Evolutionary conservation across 1,140 invertebrate genomes (phyloP), one percentile per base, ranked within the genome.

Genomic region (Drosophila orosa): DNA sequence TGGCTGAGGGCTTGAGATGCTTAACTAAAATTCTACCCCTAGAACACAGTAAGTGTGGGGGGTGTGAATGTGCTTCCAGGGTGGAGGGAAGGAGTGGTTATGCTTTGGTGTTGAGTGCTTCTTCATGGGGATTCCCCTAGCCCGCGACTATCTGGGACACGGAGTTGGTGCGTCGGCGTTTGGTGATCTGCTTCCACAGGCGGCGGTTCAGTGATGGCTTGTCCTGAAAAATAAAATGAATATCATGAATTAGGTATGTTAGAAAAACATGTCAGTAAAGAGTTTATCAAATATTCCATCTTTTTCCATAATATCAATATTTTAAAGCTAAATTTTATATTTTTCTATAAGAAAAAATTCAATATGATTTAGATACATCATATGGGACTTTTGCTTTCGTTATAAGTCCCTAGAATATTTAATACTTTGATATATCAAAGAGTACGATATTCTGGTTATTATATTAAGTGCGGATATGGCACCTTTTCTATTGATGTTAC

Each of bases 171-270:
- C 93, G 91, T 76, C 93, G 91, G 76, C 93, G 86, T 91, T 93
- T 93, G 54, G 92, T 93, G 66, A 94, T 90, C 68, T 94, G 93
- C 73, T 93, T 94, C 93, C 93, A 94, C 63, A 94, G 92, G 63
- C 93, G 91, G 56, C 93, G 91, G 78, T 94, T 93, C 55, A 92
- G 66, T 90, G 82, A 91, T 68, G 93, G 93, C 81, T 93, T 93
- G 68, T 93, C 93, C 93, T 94, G 58, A 1, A 92, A 78, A 17
- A 5, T 12, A 2, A 0, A 0, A 5, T 8, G n/a, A n/a, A 3
- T 22, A n/a, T 10, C 7, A 45, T 8, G 10, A 22, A 27, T 25
- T 27, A 9, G 24, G 2, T 7, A 47, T 10, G 8, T 2, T 25
- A 24, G 3, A 45, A 45, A 40, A 29, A n/a, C n/a, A n/a, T n/a